Evolutionary conservation across 2,888 invertebrate genomes (phyloP), one percentile per base, ranked within the genome.

Genomic region (Drosophila maculinotata): DNA sequence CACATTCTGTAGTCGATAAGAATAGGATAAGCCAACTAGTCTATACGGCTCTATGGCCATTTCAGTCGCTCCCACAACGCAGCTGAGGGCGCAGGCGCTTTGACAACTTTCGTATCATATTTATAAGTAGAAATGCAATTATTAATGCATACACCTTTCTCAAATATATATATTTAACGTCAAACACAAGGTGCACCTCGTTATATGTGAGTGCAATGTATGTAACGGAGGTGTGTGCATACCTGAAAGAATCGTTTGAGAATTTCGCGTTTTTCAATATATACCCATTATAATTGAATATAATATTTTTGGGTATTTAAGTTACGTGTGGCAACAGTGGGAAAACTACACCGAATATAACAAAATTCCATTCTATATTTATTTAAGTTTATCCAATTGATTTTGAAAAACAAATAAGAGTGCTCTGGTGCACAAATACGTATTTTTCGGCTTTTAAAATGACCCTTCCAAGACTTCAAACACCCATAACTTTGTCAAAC

Each of bases 91-190:
- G 71, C 76, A 79, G 58, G 56, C 76, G 76, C 69, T 20, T 64
- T 58, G 60, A 44, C 52, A 69, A 64, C 26, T 58, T 64, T 69
- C 57, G 60, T 69, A 69, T 87, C 67, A 81, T 87, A 82, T 83
- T 80, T 84, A 70, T 80, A 84, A 56, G 59, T 68, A 51, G 59
- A 80, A 76, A 76, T 75, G 78, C 75, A 75, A 75, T 74, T 75
- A 70, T 60, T 74, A 76, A 70, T 76, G 76, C 76, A 76, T 45
- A 63, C 76, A 66, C 60, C 69, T 75, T 76, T 47, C 28, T 47
- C 2, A 48, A 59, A 47, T 42, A 36, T 26, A 15, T 42, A n/a
- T 56, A 39, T 57, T 31, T 9, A 60, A 17, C 59, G 42, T 59
- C 35, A 54, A 52, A 15, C 53, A 42, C 72, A 76, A 72, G 73